A percentile compares a stretch with the other conserved stretches of the same genome.
phyloP scores from a whole-genome alignment of 1,140 invertebrate species.

The Eurytemora carolleeae region DNA sequence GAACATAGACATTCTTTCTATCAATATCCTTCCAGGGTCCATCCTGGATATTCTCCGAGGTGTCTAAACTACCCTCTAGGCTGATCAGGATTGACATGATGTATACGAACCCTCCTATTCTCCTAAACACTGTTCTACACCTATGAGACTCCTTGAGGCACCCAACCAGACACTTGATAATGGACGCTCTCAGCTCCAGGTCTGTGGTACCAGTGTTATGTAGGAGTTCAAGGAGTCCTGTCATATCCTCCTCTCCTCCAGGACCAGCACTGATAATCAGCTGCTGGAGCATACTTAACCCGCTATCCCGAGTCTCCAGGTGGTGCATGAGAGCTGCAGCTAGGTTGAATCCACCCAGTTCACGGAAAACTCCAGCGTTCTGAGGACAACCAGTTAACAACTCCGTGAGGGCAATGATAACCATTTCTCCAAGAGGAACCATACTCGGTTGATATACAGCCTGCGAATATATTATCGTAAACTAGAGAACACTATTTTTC shows the following conservation, averaged over 20 bases:
- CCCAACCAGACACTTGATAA: slow-evolving; percentile 56
- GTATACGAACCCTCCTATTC: slow-evolving; percentile 93
- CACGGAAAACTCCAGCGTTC: slow-evolving; percentile 78
- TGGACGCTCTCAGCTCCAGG: slow-evolving; percentile 64
- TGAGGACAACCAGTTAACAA: slow-evolving; percentile 53
- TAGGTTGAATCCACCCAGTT: slow-evolving; percentile 73
- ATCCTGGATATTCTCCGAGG: slow-evolving; percentile 22
- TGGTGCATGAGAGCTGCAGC: slow-evolving; percentile 74
- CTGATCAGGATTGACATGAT: slow-evolving; percentile 85
- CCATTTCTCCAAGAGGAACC: no score
- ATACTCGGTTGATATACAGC: no score
- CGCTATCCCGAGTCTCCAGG: no score
- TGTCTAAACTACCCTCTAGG: slow-evolving; percentile 57
- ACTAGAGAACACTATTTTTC: no score
- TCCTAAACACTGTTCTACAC: slow-evolving; percentile 85
- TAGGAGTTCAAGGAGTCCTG: slow-evolving; percentile 67
- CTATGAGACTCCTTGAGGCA: slow-evolving; percentile 84
- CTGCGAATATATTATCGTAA: no score
- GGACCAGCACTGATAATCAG: slow-evolving; percentile 58
- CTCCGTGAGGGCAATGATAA: no score
- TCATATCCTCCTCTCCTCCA: slow-evolving; percentile 86
- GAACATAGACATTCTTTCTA: not conserved
- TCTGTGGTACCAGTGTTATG: slow-evolving; percentile 59
- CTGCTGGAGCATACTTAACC: slow-evolving; percentile 37
- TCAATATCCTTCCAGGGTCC: not conserved